Evolutionary conservation across 2,888 invertebrate species (phyloP), one percentile per base, ranked within the genome.

Genomic region (Sisyra terminalis): DNA sequence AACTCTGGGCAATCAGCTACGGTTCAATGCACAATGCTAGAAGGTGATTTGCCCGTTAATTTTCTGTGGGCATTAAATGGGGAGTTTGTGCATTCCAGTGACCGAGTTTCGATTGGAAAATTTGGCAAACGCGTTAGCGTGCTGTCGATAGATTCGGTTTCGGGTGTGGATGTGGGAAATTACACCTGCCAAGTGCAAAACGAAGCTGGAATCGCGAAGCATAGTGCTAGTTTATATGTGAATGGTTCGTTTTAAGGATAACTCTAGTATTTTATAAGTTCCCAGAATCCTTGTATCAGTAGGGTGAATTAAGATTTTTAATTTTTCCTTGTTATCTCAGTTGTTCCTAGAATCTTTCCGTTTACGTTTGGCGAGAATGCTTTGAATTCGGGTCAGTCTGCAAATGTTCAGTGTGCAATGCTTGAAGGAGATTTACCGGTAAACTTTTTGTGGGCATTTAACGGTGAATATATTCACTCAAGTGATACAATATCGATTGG

Each of bases 391-490:
- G 57, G 57, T 2, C 58, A 59, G 14, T 50, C 55, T 31, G 52
- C 53, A 8, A 51, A 56, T 2, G 46, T 54, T 47, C 42, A 42
- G 42, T 86, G 85, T 58, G 71, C 75, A 32, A 79, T 79, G 16
- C 73, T 70, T 50, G 79, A 81, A 59, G 85, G 87, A 29, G 87
- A 88, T 58, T 48, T 77, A 47, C 87, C 87, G 8, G 65, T 88
- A 45, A 71, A 71, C 49, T 79, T 88, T 45, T 68, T 69, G 39
- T 87, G 86, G 86, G 73, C 66, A 39, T 70, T 74, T 52, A 67
- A 71, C 49, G 64, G 60, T 43, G 57, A 57, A 46, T 49, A 55
- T 14, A 52, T 69, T 17, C 57, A 53, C 49, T 67, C 64, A 50
- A 69, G 67, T 48, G 63, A 63, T 46, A 73, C 75, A 38, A 64